phyloP scores from a whole-genome alignment of 2,113 vertebrate species.

The Lamprotornis superbus region DNA sequence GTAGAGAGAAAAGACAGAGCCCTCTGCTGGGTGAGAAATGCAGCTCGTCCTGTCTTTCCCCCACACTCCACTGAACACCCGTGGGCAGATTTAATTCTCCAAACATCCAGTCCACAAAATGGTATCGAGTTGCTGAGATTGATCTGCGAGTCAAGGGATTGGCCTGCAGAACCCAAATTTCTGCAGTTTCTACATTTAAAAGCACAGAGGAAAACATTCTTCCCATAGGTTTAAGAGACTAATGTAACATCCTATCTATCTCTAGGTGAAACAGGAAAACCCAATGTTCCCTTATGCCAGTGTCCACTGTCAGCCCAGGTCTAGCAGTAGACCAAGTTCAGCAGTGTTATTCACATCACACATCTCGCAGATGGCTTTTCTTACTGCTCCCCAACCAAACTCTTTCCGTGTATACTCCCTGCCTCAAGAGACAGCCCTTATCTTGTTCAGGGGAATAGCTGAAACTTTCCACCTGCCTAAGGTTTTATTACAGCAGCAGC shows the following conservation, averaged over 20 bases:
- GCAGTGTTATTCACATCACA: neutral
- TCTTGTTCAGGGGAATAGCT: neutral
- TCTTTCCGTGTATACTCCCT: neutral
- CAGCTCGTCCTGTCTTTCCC: neutral
- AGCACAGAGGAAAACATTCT: neutral
- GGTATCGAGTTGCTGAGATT: neutral
- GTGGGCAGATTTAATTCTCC: neutral
- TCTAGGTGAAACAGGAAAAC: neutral
- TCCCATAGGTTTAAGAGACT: neutral
- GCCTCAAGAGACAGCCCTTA: neutral
- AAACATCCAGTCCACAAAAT: neutral
- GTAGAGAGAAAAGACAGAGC: neutral
- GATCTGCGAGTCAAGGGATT: neutral
- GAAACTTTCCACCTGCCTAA: neutral
- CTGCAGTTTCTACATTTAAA: neutral
- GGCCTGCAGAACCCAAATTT: neutral
- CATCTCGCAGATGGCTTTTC: neutral
- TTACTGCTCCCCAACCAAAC: neutral
- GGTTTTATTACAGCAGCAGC: neutral
- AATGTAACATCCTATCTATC: neutral
- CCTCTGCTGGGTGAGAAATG: conserved; percentile 2
- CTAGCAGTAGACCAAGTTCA: neutral
- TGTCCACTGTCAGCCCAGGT: neutral
- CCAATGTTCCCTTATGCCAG: neutral
- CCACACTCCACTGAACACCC: neutral